A percentile compares a stretch with the other conserved stretches of the same genome.
phyloP scores from a whole-genome alignment of 2,113 vertebrate species.

The Xenopus borealis region DNA sequence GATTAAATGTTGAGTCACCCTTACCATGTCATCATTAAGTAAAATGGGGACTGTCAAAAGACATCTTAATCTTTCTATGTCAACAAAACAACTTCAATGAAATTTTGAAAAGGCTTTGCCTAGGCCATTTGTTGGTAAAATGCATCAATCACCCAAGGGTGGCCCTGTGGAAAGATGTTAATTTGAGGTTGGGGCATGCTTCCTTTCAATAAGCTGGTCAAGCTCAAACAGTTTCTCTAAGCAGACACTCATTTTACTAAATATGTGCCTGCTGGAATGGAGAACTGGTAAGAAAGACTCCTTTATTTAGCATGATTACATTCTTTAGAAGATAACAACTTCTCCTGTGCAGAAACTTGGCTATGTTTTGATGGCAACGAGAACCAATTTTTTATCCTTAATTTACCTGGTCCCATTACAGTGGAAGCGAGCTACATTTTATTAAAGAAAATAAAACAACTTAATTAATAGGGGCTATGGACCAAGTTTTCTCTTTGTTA shows the following conservation, averaged over 20 bases:
- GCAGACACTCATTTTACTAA: not conserved
- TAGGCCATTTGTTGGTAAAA: not conserved
- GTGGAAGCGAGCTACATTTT: not conserved
- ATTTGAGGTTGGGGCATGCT: not conserved
- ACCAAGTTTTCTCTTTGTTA: too few species aligned
- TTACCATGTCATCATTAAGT: not conserved
- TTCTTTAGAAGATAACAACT: not conserved
- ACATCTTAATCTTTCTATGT: not conserved
- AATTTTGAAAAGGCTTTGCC: not conserved
- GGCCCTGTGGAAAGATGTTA: not conserved
- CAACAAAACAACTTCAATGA: not conserved
- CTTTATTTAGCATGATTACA: constrained; percentile 9
- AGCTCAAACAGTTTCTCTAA: not conserved
- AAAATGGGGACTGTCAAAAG: not conserved
- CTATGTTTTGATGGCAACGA: not conserved
- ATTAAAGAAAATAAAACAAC: too few species aligned
- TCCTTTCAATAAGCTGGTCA: not conserved
- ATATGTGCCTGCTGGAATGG: not conserved
- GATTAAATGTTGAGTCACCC: too few species aligned
- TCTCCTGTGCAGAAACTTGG: not conserved
- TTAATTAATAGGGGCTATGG: too few species aligned
- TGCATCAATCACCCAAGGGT: not conserved
- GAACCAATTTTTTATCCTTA: not conserved
- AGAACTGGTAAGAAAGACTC: constrained; percentile 1
- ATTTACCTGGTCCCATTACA: not conserved